Conservation (phyloP, 2,797 vertebrate genomes). For the Neosilurus mollespiculum region DNA sequence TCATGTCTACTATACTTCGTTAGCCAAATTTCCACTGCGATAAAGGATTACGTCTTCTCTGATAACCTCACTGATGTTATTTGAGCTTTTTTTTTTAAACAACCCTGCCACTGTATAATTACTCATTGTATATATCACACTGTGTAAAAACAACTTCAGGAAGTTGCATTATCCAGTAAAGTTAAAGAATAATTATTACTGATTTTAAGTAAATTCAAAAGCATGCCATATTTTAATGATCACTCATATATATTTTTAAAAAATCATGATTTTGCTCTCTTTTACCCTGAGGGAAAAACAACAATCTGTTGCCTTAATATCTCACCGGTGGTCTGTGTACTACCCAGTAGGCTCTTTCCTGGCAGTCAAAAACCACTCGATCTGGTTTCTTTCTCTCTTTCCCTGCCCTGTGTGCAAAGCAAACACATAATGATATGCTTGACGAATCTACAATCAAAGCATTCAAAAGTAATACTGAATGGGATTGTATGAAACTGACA, state of each 20-base stretch:
- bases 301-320: conserved; percentile 43
- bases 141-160: neutral
- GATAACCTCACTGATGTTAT: no score
- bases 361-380: conserved; percentile 89
- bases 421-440: neutral
- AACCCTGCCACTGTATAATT: no score
- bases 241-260: neutral
- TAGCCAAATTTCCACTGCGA: no score
- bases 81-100: no score
- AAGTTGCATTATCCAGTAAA: conserved; percentile 7
- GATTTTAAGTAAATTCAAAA: neutral
- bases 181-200: neutral
- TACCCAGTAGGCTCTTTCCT: conserved; percentile 97
- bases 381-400: conserved; percentile 93
- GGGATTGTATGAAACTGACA: neutral
- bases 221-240: neutral
- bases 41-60: no score
- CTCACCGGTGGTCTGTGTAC: conserved; percentile 91
- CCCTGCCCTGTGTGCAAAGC: conserved; percentile 78
- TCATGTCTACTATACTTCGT: no score
- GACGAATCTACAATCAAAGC: neutral
- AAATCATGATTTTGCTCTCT: neutral
- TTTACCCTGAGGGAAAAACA: neutral
- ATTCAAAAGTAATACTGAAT: neutral
- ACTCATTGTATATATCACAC: neutral